These are phyloP conservation scores for Passer montanus DNA, from an alignment of 2,113 vertebrate genomes.

Conservation along the genomic window DNA sequence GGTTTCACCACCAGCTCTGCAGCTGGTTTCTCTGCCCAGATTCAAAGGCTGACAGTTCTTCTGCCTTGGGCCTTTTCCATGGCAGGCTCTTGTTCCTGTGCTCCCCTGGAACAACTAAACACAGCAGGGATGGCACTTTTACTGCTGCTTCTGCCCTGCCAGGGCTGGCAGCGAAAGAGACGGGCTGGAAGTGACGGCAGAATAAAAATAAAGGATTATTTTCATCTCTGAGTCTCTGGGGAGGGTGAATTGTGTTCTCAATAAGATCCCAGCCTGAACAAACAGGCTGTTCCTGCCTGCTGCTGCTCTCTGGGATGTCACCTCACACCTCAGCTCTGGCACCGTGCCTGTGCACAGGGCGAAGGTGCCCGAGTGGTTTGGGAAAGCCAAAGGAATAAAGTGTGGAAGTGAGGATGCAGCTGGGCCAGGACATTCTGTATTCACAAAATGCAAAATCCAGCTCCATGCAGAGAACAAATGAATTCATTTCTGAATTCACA, in stretches of 20 bases:
- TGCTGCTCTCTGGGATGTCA: not conserved
- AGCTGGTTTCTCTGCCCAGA: not conserved
- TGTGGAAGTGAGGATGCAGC: not conserved
- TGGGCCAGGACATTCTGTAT: not conserved
- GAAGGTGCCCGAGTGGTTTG: not conserved
- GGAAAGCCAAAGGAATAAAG: not conserved
- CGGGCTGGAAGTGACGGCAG: not conserved
- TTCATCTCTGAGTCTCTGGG: slow-evolving; percentile 20
- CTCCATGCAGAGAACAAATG: not conserved
- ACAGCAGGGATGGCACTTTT: not conserved
- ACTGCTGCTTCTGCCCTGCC: not conserved
- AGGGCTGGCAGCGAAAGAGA: not conserved
- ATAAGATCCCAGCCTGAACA: not conserved
- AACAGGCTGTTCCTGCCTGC: not conserved
- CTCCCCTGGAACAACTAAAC: not conserved
- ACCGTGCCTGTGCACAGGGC: not conserved
- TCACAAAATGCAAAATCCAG: not conserved
- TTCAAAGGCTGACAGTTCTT: not conserved
- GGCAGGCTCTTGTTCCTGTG: not conserved
- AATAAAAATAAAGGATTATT: slow-evolving; percentile 43
- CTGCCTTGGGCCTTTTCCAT: not conserved
- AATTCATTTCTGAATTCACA: too few species aligned
- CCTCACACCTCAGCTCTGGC: not conserved
- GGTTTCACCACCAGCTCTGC: not conserved
- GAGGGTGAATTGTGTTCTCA: slow-evolving; percentile 22